These are phyloP conservation scores for Orussus abietinus DNA, from an alignment of 1,140 invertebrate genomes.

Conservation along the genomic window DNA sequence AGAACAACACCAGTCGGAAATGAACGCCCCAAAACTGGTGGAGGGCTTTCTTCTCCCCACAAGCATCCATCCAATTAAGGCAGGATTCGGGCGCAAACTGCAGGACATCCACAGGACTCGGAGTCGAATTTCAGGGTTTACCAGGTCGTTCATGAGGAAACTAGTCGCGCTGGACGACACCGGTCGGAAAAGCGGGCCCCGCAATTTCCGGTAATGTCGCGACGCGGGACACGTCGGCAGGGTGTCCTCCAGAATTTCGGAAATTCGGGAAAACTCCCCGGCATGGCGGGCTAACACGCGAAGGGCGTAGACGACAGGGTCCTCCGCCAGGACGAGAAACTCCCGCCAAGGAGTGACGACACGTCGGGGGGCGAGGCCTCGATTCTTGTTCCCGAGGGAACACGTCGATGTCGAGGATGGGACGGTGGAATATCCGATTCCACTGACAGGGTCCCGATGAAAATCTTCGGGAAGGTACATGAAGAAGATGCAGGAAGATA, in stretches of 20 bases:
- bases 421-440: slow-evolving; percentile 13
- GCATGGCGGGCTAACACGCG: slow-evolving; percentile 17
- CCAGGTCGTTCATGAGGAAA: background rate
- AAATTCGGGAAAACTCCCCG: slow-evolving; percentile 1
- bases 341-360: slow-evolving; percentile 8
- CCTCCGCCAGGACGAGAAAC: slow-evolving; percentile 4
- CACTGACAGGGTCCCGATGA: slow-evolving; percentile 13
- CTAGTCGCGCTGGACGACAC: background rate
- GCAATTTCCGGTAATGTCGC: slow-evolving; percentile 26
- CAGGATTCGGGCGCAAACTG: slow-evolving; percentile 3
- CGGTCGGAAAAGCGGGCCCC: slow-evolving; percentile 11
- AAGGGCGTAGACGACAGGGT: slow-evolving; percentile 20
- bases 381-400: background rate
- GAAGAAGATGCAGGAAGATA: too few species aligned
- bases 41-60: slow-evolving; percentile 13
- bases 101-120: background rate
- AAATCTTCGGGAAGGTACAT: slow-evolving; percentile 16
- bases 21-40: too few species aligned
- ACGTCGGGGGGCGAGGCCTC: background rate
- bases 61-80: slow-evolving; percentile 28
- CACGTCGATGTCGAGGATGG: background rate
- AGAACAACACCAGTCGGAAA: too few species aligned
- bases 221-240: background rate
- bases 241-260: background rate
- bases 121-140: background rate